Conservation (phyloP, 2,797 vertebrate genomes). For the Takifugu ocellatus region DNA sequence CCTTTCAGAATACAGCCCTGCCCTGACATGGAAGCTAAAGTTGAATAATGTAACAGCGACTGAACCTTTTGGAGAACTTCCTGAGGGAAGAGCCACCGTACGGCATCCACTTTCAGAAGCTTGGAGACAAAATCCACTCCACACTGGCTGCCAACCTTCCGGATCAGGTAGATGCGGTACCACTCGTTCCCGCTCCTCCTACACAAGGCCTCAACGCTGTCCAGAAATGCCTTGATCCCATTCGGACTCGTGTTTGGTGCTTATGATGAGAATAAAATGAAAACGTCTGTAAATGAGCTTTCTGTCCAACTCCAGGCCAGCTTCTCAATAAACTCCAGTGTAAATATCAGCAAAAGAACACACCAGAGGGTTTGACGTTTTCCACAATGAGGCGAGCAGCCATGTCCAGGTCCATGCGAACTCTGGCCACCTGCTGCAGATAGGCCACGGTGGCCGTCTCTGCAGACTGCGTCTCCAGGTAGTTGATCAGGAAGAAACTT, state of each 20-base stretch:
- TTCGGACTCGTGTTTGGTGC: conserved; percentile 7
- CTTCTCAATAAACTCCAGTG: background rate
- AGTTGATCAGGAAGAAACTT: conserved; percentile 70
- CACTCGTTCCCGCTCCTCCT: conserved; percentile 75
- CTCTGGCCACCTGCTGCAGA: conserved; percentile 83
- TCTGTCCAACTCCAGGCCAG: background rate
- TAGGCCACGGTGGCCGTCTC: conserved; percentile 71
- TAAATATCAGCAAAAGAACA: background rate
- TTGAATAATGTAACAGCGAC: background rate
- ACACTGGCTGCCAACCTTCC: conserved; percentile 77
- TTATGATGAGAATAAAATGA: conserved; percentile 30
- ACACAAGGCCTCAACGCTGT: conserved; percentile 70
- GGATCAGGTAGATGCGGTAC: conserved; percentile 85
- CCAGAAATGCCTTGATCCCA: conserved; percentile 59
- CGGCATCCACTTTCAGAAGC: conserved; percentile 57
- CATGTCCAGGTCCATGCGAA: conserved; percentile 81
- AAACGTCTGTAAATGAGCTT: background rate
- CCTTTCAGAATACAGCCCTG: background rate
- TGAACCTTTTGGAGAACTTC: conserved; percentile 71
- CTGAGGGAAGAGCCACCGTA: conserved; percentile 85
- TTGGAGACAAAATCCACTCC: conserved; percentile 85
- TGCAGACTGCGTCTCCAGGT: conserved; percentile 17
- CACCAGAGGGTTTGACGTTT: conserved; percentile 46
- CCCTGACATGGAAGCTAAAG: conserved; percentile 1
- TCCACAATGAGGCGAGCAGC: conserved; percentile 75